Base-by-base conservation (phyloP, 2,113 vertebrate species). In the Gavia stellata region DNA sequence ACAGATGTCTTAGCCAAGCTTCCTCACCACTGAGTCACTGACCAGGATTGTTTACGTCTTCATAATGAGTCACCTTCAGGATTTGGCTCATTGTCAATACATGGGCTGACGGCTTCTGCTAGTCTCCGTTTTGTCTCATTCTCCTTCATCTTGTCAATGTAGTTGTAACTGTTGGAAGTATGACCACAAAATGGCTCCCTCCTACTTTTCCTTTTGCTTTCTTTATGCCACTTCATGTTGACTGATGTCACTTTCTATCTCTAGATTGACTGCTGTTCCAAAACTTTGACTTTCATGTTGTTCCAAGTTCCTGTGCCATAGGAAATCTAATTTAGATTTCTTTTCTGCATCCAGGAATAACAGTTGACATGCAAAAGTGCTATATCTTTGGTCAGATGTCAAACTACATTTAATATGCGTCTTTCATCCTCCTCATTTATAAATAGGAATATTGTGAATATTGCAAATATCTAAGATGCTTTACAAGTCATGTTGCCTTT, bases 1-100 rank as follows among this genome's bases (percentile, higher is more conserved):
- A 96, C 97, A 97, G 97, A 97, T 97, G 96, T 97, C 92, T 97
- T 78, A 95, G 96, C 94, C 96, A 95, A 96, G 92, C 91, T 97
- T 97, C 96, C 95, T 96, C 87, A 96, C 85, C 71, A 94, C 85
- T 96, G 96, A 97, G 92, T 95, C 93, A 96, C 93, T 3, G 18
- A 72, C 81, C 45, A 80, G 82, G 75, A 92, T 92, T 86, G 88
- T 96, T 97, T 96, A 95, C 58, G 14, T 93, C 95, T 96, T 96
- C 92, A 78, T 93, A 97, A 92, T 97, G 94, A 97, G 95, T 95
- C 96, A 97, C 95, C 92, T 95, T 91, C 77, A 84, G 40, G 17
- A 91, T 84, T 80, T 96, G 96, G 96, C 96, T 94, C 53, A 6
- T 21, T 75, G 91, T 95, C 97, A 96, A 66, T 49, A 62, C 26